These are phyloP conservation scores for Sebastiscus tertius DNA, from an alignment of 2,797 vertebrate species.

Conservation along the genomic window DNA sequence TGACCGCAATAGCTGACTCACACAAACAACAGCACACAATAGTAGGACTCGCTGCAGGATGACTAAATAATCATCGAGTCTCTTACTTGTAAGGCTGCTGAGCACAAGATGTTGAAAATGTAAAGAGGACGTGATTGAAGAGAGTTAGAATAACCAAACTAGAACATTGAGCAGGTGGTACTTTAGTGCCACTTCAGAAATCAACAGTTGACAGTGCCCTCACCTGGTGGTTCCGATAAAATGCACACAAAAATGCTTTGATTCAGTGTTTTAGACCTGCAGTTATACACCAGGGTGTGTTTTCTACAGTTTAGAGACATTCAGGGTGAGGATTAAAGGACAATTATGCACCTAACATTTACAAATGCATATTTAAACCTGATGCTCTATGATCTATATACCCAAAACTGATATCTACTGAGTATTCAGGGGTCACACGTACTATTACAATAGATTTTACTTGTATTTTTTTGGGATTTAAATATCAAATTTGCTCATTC, in stretches of 20 bases:
- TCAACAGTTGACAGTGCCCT: slow-evolving; percentile 70
- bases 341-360: not conserved
- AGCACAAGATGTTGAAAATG: slow-evolving; percentile 4
- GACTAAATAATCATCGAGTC: slow-evolving; percentile 10
- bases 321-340: not conserved
- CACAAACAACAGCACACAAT: slow-evolving; percentile 34
- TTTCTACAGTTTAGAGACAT: not conserved
- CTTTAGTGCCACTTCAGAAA: slow-evolving; percentile 28
- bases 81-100: slow-evolving; percentile 6
- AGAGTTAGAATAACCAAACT: not conserved
- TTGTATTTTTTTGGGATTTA: not conserved
- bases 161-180: not conserved
- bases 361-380: not conserved
- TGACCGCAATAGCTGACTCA: slow-evolving; percentile 49
- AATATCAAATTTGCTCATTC: not conserved
- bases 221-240: slow-evolving; percentile 61
- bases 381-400: not conserved
- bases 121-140: not conserved
- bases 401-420: not conserved
- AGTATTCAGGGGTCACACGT: not conserved
- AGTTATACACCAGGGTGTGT: not conserved
- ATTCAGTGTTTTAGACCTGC: not conserved
- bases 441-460: not conserved
- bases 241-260: slow-evolving; percentile 24
- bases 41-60: slow-evolving; percentile 19